Evolutionary conservation across 2,113 vertebrate genomes (phyloP).

Genomic region (Mixornis gularis): DNA sequence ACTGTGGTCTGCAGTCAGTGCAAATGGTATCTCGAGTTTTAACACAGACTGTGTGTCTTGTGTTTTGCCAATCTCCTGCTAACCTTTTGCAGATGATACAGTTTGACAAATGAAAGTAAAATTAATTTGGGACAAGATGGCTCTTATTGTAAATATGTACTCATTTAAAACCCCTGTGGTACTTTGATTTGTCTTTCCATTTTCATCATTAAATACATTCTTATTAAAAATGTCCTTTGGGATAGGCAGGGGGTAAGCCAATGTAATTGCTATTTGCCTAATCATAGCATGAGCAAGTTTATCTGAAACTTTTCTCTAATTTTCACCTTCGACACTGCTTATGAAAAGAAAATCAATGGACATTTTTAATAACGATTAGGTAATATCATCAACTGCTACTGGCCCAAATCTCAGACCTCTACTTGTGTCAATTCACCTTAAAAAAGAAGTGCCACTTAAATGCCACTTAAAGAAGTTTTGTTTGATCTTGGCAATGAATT

Average conservation of each 20-base stretch:
- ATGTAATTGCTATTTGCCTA: conserved; percentile 65
- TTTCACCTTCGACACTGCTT: conserved; percentile 58
- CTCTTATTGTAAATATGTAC: conserved; percentile 91
- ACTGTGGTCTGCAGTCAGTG: conserved; percentile 44
- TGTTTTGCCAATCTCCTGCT: conserved; percentile 57
- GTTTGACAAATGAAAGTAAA: conserved; percentile 68
- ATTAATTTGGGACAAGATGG: conserved; percentile 74
- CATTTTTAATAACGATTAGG: conserved; percentile 68
- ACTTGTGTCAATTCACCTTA: conserved; percentile 85
- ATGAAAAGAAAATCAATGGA: conserved; percentile 56
- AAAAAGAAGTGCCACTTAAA: conserved; percentile 93
- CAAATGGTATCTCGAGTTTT: conserved; percentile 26
- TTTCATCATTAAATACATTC: conserved; percentile 87
- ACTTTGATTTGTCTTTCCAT: conserved; percentile 87
- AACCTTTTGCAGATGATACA: conserved; percentile 53
- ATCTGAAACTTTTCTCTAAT: conserved; percentile 67
- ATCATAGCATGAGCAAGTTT: conserved; percentile 50
- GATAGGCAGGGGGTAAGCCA: conserved; percentile 64
- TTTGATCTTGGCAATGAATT: conserved; percentile 72
- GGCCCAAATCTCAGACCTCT: conserved; percentile 74
- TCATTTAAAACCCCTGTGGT: conserved; percentile 86
- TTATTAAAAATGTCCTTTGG: conserved; percentile 75
- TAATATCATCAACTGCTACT: conserved; percentile 69
- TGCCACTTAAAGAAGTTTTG: conserved; percentile 89
- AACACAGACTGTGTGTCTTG: conserved; percentile 7